These are phyloP conservation scores for Idaea dimidiata DNA, from an alignment of 2,888 invertebrate species.

Conservation along the genomic window DNA sequence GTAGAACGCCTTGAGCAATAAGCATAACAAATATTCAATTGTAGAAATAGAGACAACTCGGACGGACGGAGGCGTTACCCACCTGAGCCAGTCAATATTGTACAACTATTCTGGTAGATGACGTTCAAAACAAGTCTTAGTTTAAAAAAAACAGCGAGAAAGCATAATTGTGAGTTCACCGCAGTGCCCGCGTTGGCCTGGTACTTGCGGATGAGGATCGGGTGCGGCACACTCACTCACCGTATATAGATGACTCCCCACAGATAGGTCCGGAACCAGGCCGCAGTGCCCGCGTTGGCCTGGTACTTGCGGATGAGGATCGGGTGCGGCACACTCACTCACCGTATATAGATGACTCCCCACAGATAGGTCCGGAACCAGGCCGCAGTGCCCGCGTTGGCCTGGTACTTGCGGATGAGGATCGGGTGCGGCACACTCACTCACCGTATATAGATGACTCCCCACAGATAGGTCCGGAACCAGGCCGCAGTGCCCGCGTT, in stretches of 20 bases:
- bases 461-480: slow-evolving; percentile 99
- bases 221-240: slow-evolving; percentile 77
- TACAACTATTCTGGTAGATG: too few relatives aligned
- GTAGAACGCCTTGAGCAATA: too few relatives aligned
- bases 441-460: slow-evolving; percentile 89
- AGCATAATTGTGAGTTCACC: too few relatives aligned
- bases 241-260: slow-evolving; percentile 99
- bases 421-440: slow-evolving; percentile 52
- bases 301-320: slow-evolving; percentile 98
- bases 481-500: slow-evolving; percentile 99
- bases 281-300: slow-evolving; percentile 98
- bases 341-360: slow-evolving; percentile 93
- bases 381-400: slow-evolving; percentile 98
- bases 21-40: too few relatives aligned
- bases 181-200: slow-evolving; percentile 94
- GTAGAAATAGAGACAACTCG: too few relatives aligned
- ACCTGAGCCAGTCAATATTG: too few relatives aligned
- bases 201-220: slow-evolving; percentile 96
- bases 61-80: too few relatives aligned
- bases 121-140: too few relatives aligned
- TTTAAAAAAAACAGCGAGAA: too few relatives aligned
- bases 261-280: slow-evolving; percentile 99
- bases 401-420: slow-evolving; percentile 99
- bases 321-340: too few relatives aligned
- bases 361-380: slow-evolving; percentile 99